phyloP scores from a whole-genome alignment of 1,140 invertebrate genomes.

The Sminthurides bifidus region DNA sequence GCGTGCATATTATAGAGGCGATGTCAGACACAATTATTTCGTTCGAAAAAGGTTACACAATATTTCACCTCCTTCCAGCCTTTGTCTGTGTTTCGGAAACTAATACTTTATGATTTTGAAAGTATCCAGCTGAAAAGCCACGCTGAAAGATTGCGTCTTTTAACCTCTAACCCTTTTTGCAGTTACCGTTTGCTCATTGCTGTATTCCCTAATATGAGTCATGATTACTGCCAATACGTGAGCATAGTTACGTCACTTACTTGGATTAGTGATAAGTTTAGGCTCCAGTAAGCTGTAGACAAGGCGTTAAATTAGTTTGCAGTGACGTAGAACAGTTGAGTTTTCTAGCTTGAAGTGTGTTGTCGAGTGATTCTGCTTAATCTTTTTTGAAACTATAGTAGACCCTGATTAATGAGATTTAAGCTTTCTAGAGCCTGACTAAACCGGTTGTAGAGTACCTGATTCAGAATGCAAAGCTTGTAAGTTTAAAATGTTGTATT shows the following conservation, averaged over 20 bases:
- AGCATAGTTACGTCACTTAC: background rate
- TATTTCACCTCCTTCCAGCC: too few relatives aligned
- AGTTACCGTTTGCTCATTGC: too few relatives aligned
- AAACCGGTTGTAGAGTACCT: too few relatives aligned
- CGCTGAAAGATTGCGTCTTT: too few relatives aligned
- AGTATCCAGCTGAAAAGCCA: background rate
- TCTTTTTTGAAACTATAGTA: background rate
- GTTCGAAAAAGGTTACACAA: slow-evolving; percentile 97
- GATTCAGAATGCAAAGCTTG: too few relatives aligned
- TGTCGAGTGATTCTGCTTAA: background rate
- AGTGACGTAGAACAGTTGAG: too few relatives aligned
- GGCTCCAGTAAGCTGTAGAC: too few relatives aligned
- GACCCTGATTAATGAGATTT: background rate
- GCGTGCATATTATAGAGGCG: slow-evolving; percentile 95
- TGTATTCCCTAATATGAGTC: too few relatives aligned
- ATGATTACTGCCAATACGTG: background rate
- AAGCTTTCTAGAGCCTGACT: background rate
- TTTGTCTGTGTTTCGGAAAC: background rate
- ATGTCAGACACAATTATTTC: slow-evolving; percentile 94
- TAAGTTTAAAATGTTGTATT: background rate
- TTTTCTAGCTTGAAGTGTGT: too few relatives aligned
- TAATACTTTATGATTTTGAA: background rate
- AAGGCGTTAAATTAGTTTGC: too few relatives aligned
- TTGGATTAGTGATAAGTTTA: too few relatives aligned
- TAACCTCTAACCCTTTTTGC: too few relatives aligned